phyloP scores from a whole-genome alignment of 37 sponge, comb jelly and placozoan species.

The Corticium candelabrum region DNA sequence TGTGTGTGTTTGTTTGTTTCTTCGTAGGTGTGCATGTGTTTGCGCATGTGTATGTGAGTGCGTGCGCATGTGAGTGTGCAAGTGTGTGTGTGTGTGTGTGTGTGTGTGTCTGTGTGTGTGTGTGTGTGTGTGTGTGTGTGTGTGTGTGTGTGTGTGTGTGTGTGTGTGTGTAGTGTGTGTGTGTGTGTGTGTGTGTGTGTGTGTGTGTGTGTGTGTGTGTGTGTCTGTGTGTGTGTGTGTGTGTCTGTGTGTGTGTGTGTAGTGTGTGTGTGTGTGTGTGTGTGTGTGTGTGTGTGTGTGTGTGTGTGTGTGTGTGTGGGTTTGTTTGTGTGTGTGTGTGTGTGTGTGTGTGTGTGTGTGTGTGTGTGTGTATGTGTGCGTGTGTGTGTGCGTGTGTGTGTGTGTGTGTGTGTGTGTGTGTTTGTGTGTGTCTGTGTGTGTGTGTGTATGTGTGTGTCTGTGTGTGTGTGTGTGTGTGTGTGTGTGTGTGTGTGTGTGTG shows the following conservation, averaged over 20 bases:
- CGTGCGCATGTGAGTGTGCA: too few species aligned
- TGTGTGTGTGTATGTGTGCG: background rate
- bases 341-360: constrained; percentile 5
- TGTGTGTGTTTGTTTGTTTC: too few species aligned
- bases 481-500: background rate
- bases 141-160: background rate
- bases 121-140: background rate
- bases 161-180: too few species aligned
- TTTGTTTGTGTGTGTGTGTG: too few species aligned
- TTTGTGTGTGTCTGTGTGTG: too few species aligned
- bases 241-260: too few species aligned
- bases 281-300: background rate
- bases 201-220: constrained; percentile 5
- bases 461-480: background rate
- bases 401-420: too few species aligned
- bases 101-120: background rate
- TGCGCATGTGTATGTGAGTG: too few species aligned
- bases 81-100: constrained; percentile 1
- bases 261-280: constrained; percentile 1
- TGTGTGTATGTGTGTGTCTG: background rate
- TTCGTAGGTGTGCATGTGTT: too few species aligned
- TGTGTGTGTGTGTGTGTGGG: too few species aligned
- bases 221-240: constrained; percentile 1
- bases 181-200: constrained; percentile 5
- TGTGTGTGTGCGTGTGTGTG: constrained; percentile 2